Evolutionary conservation across 2,797 vertebrate species (phyloP), one percentile per base, ranked within the genome.

Genomic region (Ciconia nigra): DNA sequence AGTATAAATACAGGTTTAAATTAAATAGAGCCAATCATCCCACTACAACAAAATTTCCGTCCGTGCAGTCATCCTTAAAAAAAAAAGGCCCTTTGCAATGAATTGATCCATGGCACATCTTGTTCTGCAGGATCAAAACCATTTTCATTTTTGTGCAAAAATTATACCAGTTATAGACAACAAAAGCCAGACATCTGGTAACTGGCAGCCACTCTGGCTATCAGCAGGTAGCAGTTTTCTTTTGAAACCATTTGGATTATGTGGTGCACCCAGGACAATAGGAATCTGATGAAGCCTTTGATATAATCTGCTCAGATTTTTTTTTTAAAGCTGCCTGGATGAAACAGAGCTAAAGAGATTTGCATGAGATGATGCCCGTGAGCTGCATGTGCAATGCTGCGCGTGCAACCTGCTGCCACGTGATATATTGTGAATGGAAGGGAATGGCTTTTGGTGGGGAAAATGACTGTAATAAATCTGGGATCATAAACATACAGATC

Each of bases 111-210:
- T 4, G 4, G 18, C 7, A 35, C 77, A 31, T 88, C 96, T 77
- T 65, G 44, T 93, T 87, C 82, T 65, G 86, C 65, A 72, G 87
- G 91, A 91, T 96, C 70, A 77, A 91, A 79, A 89, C 90, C 52
- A 61, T 61, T 95, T 92, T 89, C 65, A 26, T 84, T 91, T 80
- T 79, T 62, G 57, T 84, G 55, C 62, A 95, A 87, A 96, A 98
- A 98, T 96, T 89, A 96, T 89, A 70, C 95, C 93, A 73, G 96
- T 96, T 95, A 84, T 6, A 55, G 70, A 84, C 96, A 97, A 97
- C 96, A 96, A 96, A 96, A 97, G 90, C 51, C 96, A 97, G 98
- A 96, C 97, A 97, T 96, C 97, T 98, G 97, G 93, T 95, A 95
- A 97, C 96, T 97, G 97, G 96, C 96, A 97, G 93, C 85, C 88